These are phyloP conservation scores for Clamator glandarius DNA, from an alignment of 2,797 vertebrate genomes.

Conservation along the genomic window DNA sequence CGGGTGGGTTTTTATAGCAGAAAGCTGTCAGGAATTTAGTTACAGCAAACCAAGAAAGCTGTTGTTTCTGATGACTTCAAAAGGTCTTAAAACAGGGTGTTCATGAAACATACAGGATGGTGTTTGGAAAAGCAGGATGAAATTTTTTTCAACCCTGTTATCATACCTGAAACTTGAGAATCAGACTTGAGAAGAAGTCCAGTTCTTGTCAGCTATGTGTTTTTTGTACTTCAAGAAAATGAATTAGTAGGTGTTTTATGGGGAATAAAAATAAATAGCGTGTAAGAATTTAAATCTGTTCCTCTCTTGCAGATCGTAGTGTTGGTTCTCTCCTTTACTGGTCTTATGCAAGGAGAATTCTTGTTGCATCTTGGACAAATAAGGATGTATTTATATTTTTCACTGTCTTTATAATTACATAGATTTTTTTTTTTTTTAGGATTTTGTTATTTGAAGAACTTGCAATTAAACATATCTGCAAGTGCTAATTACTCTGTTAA, in stretches of 20 bases:
- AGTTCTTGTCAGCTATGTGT: not conserved
- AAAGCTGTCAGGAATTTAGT: not conserved
- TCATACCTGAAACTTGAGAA: not conserved
- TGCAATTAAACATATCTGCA: not conserved
- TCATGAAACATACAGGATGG: too few relatives aligned
- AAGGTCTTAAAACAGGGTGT: not conserved
- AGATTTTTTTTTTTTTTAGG: not conserved
- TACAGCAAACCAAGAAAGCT: not conserved
- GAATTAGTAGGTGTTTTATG: not conserved
- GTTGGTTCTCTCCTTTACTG: not conserved
- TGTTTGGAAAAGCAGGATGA: not conserved
- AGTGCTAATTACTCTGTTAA: not conserved
- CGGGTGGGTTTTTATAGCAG: not conserved
- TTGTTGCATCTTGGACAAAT: not conserved
- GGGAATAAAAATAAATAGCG: not conserved
- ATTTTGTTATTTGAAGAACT: not conserved
- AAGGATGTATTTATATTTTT: not conserved
- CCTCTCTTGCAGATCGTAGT: not conserved
- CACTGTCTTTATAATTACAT: not conserved
- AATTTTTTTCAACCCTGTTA: not conserved
- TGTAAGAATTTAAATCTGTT: not conserved
- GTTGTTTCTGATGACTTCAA: not conserved
- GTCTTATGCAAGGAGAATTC: not conserved
- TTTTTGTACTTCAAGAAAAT: not conserved
- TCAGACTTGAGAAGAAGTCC: not conserved